Evolutionary conservation across 2,888 invertebrate genomes (phyloP), one percentile per base, ranked within the genome.

Genomic region (Agrochola circellaris): DNA sequence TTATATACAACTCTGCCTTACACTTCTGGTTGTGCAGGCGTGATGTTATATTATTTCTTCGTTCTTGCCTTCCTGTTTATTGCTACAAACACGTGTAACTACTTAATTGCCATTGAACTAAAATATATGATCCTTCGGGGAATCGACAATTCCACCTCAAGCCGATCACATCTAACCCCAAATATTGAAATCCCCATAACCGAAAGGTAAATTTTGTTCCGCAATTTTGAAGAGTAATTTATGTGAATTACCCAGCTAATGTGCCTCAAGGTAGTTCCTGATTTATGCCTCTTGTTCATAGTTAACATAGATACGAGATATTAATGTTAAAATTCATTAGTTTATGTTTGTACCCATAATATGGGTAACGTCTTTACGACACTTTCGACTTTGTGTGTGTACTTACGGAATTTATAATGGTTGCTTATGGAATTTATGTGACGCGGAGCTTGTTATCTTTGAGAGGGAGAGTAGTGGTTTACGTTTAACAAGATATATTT

Each of bases 251-350:
- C 78, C 75, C 66, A 8, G 23, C 68, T 83, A 87, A 87, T 85
- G 83, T 81, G 83, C 75, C 86, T 87, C 82, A 69, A 85, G 85
- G 82, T 84, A 75, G 42, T 79, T 75, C 66, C 58, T 88, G 87
- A 87, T 88, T 87, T 82, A 87, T 84, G 82, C 7, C 38, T 79
- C 73, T 87, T 82, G 88, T 87, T 87, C 60, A 60, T 77, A 79
- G 79, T 87, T 82, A 60, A 76, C 73, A 78, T 83, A 86, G 79
- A 84, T 83, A 84, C 65, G 60, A 64, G 73, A 79, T 83, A 86
- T 83, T 84, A 83, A 79, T 86, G 84, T 79, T 84, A 73, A 83
- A 86, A 84, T 84, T 86, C 84, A 84, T 84, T 84, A 86, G 86
- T 84, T 86, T 86, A 62, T 68, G 86, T 79, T 71, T 68, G 71